A percentile compares a stretch with the other conserved stretches of the same genome.
Evolutionary conservation across 1,140 invertebrate species (phyloP).

Genomic region (Pseudomyrmex cubaensis): DNA sequence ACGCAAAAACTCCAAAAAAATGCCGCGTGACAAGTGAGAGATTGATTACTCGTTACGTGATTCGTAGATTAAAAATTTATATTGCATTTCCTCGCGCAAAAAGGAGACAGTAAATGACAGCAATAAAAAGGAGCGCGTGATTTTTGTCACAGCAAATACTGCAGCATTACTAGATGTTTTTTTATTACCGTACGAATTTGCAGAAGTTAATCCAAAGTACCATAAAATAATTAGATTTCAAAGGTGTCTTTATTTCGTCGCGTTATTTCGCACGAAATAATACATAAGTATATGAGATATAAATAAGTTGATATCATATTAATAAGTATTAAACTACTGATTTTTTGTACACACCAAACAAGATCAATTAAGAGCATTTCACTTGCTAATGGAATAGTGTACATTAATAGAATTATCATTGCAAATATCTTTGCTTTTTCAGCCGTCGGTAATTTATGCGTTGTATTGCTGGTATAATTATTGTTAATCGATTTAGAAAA

Average conservation of each 20-base stretch:
- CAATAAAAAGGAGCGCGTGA: conserved; percentile 30
- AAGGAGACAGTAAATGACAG: conserved; percentile 38
- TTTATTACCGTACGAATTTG: conserved; percentile 22
- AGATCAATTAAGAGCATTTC: conserved; percentile 54
- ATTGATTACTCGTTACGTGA: conserved; percentile 58
- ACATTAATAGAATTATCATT: conserved; percentile 54
- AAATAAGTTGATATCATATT: neutral
- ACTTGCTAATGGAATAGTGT: conserved; percentile 13
- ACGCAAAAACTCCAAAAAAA: neutral
- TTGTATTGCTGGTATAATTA: conserved; percentile 57
- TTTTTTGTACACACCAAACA: neutral
- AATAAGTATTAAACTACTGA: conserved; percentile 36
- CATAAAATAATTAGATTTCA: neutral
- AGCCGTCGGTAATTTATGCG: conserved; percentile 19
- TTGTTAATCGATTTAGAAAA: conserved; percentile 74
- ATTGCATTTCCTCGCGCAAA: conserved; percentile 44
- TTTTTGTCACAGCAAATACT: conserved; percentile 21
- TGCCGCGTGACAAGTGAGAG: conserved; percentile 23
- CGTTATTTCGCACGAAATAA: neutral
- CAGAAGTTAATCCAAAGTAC: conserved; percentile 16
- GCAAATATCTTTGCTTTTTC: conserved; percentile 53
- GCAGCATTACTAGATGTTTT: neutral
- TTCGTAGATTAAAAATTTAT: conserved; percentile 62
- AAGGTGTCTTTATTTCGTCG: conserved; percentile 20
- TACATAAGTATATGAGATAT: conserved; percentile 7